Evolutionary conservation across 2,888 invertebrate genomes (phyloP).

Genomic region (Calameuta idolon): DNA sequence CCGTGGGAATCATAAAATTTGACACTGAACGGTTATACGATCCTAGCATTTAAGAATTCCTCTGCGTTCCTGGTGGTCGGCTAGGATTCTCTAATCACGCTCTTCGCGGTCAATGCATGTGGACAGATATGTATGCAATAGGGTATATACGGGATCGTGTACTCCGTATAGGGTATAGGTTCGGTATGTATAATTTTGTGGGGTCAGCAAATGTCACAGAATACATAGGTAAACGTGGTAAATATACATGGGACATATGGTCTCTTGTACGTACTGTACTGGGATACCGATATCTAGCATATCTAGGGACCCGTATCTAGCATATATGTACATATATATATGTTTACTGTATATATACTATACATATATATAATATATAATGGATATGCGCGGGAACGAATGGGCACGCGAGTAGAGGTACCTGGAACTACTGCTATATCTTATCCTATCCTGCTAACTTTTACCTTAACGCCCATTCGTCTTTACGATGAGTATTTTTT

Average conservation of each 20-base stretch:
- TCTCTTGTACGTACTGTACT: not conserved
- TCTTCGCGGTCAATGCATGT: not conserved
- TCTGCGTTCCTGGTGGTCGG: not conserved
- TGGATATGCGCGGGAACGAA: not conserved
- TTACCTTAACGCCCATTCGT: not conserved
- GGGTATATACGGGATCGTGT: not conserved
- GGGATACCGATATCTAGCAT: constrained; percentile 6
- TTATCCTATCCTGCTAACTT: not conserved
- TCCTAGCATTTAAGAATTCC: not conserved
- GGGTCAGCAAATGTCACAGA: not conserved
- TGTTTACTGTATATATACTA: too few species aligned
- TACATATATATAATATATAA: too few species aligned
- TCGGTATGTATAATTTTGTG: not conserved
- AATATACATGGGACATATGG: not conserved
- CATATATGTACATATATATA: not conserved
- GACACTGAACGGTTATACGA: not conserved
- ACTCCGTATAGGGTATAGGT: not conserved
- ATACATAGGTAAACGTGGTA: not conserved
- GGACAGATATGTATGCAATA: not conserved
- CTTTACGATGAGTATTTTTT: not conserved
- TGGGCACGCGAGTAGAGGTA: not conserved
- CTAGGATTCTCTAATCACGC: not conserved
- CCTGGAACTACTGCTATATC: not conserved
- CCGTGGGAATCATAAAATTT: not conserved
- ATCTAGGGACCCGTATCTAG: not conserved